These are phyloP conservation scores for Erebia aethiops DNA, from an alignment of 2,888 invertebrate genomes.

Conservation along the genomic window DNA sequence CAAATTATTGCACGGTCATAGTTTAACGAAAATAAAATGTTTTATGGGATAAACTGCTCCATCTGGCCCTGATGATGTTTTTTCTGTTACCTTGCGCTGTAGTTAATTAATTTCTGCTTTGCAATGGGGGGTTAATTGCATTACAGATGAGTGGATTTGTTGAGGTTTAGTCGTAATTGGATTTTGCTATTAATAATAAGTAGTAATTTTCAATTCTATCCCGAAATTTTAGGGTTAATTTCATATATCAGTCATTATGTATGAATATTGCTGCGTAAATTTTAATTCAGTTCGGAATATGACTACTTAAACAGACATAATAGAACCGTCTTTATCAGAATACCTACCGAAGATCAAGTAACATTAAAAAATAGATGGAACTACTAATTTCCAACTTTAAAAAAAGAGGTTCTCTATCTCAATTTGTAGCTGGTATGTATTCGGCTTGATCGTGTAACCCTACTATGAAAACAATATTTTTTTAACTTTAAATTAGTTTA, in stretches of 20 bases:
- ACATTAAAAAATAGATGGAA: no score
- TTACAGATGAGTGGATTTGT: slow-evolving; percentile 66
- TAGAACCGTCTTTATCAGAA: no score
- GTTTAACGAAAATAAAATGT: slow-evolving; percentile 67
- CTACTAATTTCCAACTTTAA: no score
- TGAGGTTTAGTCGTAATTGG: slow-evolving; percentile 57
- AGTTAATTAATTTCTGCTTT: slow-evolving; percentile 70
- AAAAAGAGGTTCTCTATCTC: no score
- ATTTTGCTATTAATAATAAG: slow-evolving; percentile 42
- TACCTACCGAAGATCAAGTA: no score
- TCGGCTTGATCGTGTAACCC: no score
- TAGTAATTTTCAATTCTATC: slow-evolving; percentile 33
- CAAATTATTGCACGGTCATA: slow-evolving; percentile 79
- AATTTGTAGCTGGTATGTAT: no score
- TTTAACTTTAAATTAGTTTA: no score
- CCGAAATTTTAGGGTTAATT: slow-evolving; percentile 22
- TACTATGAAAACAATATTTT: no score
- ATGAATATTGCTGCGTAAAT: background rate
- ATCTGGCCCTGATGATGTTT: slow-evolving; percentile 66
- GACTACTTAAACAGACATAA: no score
- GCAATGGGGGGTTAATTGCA: slow-evolving; percentile 62
- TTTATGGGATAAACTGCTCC: slow-evolving; percentile 69
- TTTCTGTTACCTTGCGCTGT: slow-evolving; percentile 64
- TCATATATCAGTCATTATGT: background rate
- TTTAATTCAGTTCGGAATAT: no score